phyloP scores from a whole-genome alignment of 2,797 vertebrate genomes.

The Phalloptychus januarius region DNA sequence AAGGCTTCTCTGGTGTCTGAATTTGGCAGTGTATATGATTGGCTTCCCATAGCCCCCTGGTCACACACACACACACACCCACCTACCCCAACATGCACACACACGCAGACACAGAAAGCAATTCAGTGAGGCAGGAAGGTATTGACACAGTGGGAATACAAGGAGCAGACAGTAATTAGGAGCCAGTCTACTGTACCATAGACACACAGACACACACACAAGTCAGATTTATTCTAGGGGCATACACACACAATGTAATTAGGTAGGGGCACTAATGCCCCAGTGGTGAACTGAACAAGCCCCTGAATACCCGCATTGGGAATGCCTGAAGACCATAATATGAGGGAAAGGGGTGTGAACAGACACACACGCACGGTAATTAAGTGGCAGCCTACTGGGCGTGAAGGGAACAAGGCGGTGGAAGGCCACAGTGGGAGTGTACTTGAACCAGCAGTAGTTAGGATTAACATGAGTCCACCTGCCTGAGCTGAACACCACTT shows the following conservation, averaged over 20 bases:
- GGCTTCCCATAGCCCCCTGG: neutral
- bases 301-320: constrained; percentile 66
- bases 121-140: constrained; percentile 94
- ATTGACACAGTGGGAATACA: constrained; percentile 95
- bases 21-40: constrained; percentile 53
- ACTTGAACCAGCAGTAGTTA: constrained; percentile 49
- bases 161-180: constrained; percentile 95
- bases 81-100: constrained; percentile 32
- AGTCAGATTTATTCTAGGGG: constrained; percentile 28
- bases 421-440: constrained; percentile 63
- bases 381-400: constrained; percentile 61
- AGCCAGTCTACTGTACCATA: constrained; percentile 90
- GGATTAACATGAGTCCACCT: constrained; percentile 61
- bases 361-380: constrained; percentile 48
- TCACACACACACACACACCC: neutral
- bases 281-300: constrained; percentile 71
- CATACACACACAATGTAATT: constrained; percentile 61
- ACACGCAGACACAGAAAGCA: constrained; percentile 25
- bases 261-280: constrained; percentile 63
- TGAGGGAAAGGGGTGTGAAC: constrained; percentile 36
- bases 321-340: constrained; percentile 61
- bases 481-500: constrained; percentile 9
- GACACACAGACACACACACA: constrained; percentile 75
- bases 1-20: constrained; percentile 42
- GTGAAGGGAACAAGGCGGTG: constrained; percentile 56